Percentiles rank a stretch among this genome's conserved stretches.
phyloP scores from a whole-genome alignment of 2,888 invertebrate genomes.

The Diplazon laetatorius region DNA sequence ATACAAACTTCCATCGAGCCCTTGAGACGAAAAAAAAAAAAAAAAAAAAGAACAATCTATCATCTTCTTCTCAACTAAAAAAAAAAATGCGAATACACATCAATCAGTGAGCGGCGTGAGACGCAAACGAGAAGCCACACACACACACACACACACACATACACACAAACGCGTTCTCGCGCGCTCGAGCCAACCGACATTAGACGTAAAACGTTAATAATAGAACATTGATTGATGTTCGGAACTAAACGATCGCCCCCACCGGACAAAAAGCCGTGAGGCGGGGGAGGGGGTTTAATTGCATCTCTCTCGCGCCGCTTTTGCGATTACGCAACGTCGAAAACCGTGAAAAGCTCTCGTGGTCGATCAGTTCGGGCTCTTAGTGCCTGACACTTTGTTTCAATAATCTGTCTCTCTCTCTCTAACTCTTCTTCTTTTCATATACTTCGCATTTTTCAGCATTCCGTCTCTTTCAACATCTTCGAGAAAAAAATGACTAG shows the following conservation, averaged over 20 bases:
- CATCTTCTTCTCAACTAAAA: too few relatives aligned
- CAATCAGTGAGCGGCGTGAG: not conserved
- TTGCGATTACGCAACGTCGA: slow-evolving; percentile 43
- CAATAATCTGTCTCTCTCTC: not conserved
- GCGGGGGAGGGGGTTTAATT: slow-evolving; percentile 27
- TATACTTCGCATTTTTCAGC: not conserved
- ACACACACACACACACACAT: too few relatives aligned
- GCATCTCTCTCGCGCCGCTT: too few relatives aligned
- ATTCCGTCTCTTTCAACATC: not conserved
- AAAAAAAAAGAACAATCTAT: too few relatives aligned
- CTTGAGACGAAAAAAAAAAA: too few relatives aligned
- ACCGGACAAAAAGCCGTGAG: slow-evolving; percentile 27
- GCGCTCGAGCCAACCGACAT: slow-evolving; percentile 24
- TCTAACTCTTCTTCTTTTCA: too few relatives aligned
- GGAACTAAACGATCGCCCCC: slow-evolving; percentile 53
- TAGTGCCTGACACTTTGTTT: slow-evolving; percentile 13
- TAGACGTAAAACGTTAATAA: slow-evolving; percentile 56
- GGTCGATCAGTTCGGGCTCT: slow-evolving; percentile 14
- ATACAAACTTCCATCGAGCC: too few relatives aligned
- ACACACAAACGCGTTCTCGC: not conserved
- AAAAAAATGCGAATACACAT: not conserved
- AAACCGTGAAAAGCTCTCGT: not conserved
- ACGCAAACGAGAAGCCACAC: slow-evolving; percentile 28
- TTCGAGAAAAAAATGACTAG: not conserved
- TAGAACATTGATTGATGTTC: slow-evolving; percentile 44